These are phyloP conservation scores for Drosophila rellima DNA, from an alignment of 2,888 invertebrate genomes.

Conservation along the genomic window DNA sequence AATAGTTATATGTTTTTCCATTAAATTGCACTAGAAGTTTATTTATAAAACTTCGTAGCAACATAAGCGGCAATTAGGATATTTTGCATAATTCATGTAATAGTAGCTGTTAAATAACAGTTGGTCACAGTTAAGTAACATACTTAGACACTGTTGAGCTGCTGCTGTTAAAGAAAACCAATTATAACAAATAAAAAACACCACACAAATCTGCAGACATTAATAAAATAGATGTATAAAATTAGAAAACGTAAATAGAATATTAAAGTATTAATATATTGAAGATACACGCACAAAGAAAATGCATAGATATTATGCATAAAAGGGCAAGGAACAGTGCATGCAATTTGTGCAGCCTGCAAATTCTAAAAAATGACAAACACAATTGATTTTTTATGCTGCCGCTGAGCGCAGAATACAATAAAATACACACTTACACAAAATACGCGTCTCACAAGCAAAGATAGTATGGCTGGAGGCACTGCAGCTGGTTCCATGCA, in stretches of 20 bases:
- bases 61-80: not conserved
- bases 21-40: not conserved
- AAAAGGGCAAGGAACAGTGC: conserved; percentile 16
- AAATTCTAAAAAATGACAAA: conserved; percentile 15
- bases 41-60: not conserved
- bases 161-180: conserved; percentile 37
- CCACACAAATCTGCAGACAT: conserved; percentile 1
- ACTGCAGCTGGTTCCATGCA: conserved; percentile 37
- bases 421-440: conserved; percentile 2
- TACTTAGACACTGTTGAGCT: conserved; percentile 21
- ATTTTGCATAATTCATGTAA: not conserved
- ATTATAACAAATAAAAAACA: conserved; percentile 32
- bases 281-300: not conserved
- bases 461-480: conserved; percentile 49
- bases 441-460: not conserved
- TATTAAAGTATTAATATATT: not conserved
- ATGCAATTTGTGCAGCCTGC: conserved; percentile 11
- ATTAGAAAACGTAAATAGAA: not conserved
- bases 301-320: conserved; percentile 12
- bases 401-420: conserved; percentile 3
- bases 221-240: conserved; percentile 19
- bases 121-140: not conserved
- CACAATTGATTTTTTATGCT: conserved; percentile 20
- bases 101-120: conserved; percentile 24
- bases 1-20: not conserved